Percentiles rank a stretch among this genome's conserved stretches.
Evolutionary conservation across 2,888 invertebrate species (phyloP).

Genomic region (Erebia ligea): DNA sequence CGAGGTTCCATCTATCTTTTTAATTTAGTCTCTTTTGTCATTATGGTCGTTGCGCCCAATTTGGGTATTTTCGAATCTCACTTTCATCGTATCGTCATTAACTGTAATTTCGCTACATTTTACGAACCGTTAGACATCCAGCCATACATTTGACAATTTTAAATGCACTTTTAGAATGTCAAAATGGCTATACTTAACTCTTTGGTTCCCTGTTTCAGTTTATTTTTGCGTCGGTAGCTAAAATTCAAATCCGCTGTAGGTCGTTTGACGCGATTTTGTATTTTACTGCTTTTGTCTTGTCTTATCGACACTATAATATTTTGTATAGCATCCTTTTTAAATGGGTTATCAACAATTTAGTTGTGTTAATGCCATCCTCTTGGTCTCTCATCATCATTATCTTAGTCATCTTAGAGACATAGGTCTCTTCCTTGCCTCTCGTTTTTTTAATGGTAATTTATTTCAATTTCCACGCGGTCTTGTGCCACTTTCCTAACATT

Average conservation of each 20-base stretch:
- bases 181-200: constrained; percentile 3
- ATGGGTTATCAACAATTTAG: no score
- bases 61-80: constrained; percentile 58
- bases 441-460: no score
- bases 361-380: no score
- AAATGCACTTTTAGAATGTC: constrained; percentile 19
- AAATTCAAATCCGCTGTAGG: background rate
- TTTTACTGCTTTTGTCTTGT: background rate
- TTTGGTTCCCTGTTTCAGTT: background rate
- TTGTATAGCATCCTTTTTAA: no score
- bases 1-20: background rate
- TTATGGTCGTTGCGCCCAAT: constrained; percentile 54
- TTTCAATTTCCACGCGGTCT: no score
- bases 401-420: no score
- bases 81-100: constrained; percentile 67
- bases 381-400: no score
- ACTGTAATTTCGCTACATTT: constrained; percentile 68
- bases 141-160: constrained; percentile 26
- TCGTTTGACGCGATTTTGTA: background rate
- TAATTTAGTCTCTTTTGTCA: constrained; percentile 7
- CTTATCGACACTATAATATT: no score
- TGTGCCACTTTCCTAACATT: no score
- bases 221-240: background rate
- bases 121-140: constrained; percentile 65
- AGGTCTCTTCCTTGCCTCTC: no score